Conservation (phyloP, 2,888 invertebrate species). For the Eupithecia subumbrata region DNA sequence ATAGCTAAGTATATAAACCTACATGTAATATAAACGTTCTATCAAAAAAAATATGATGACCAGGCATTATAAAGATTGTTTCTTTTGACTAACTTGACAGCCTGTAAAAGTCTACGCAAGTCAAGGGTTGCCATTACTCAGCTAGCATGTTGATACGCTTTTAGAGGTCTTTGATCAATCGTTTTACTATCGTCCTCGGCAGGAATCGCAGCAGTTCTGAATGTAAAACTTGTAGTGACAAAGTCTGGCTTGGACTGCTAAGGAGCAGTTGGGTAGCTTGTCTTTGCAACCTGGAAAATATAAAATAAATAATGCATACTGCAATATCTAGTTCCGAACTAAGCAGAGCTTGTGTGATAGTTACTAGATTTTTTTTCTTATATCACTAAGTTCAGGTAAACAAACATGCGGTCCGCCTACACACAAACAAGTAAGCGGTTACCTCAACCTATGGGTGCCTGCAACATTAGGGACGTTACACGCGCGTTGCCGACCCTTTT, state of each 20-base stretch:
- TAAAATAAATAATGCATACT: not conserved
- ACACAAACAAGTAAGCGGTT: too few relatives aligned
- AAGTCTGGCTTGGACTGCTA: slow-evolving; percentile 93
- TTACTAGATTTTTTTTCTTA: too few relatives aligned
- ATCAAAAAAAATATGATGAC: not conserved
- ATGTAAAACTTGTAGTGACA: slow-evolving; percentile 94
- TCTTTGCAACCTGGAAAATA: slow-evolving; percentile 85
- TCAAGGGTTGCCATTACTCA: not conserved
- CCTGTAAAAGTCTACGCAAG: not conserved
- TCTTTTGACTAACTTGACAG: not conserved
- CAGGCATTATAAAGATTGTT: not conserved
- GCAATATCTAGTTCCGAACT: too few relatives aligned
- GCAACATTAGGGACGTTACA: too few relatives aligned
- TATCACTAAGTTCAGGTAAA: too few relatives aligned
- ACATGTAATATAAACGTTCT: not conserved
- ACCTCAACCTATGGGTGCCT: too few relatives aligned
- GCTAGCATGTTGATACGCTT: not conserved
- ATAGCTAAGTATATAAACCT: not conserved
- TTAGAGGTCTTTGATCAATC: not conserved
- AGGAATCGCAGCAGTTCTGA: slow-evolving; percentile 92
- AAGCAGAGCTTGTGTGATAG: not conserved
- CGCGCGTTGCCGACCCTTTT: too few relatives aligned
- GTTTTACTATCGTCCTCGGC: slow-evolving; percentile 61
- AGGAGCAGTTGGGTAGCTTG: slow-evolving; percentile 89
- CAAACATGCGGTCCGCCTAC: too few relatives aligned